Evolutionary conservation across 2,797 vertebrate species (phyloP), one percentile per base, ranked within the genome.

Genomic region (Darevskia nairensis): DNA sequence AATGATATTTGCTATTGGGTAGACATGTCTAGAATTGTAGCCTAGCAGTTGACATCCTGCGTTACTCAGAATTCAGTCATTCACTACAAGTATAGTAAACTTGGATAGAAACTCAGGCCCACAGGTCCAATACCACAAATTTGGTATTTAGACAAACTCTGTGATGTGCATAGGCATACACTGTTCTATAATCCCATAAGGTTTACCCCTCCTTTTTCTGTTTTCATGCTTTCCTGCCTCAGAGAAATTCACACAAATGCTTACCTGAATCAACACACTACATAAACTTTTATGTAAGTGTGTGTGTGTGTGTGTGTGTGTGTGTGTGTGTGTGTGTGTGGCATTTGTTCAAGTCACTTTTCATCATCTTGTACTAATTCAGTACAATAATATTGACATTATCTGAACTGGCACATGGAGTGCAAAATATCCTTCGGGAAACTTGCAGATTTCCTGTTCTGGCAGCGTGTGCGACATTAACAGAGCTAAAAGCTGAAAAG

Each of bases 361-460:
- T 90, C 84, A 86, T 92, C 86, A 79, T 87, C 80, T 81, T 55
- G 71, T 87, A 9, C 29, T 90, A 87, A 92, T 93, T 93, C 50
- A 77, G 8, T 75, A 13, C 68, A 92, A 89, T 80, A 50, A 59
- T 91, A 86, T 82, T 93, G 89, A 86, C 82, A 61, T 89, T 6
- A 91, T 90, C 77, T 89, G 23, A 91, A 83, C 27, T 91, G 89
- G 39, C 78, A 83, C 64, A 82, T 55, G 39, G 89, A 88, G 75
- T 68, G 81, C 89, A 93, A 82, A 23, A 32, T 74, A 85, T 68
- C 84, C 8, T 69, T 84, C 77, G 59, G 86, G 85, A 93, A 90
- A 1, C 1, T 8, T 90, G 13, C 79, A 89, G 83, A 17, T 80
- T 91, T 92, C 77, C 84, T 11, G 10, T 86, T 41, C 44, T 90